A percentile compares a stretch with the other conserved stretches of the same genome.
phyloP scores from a whole-genome alignment of 2,888 invertebrate genomes.

The Campoplex capitator region DNA sequence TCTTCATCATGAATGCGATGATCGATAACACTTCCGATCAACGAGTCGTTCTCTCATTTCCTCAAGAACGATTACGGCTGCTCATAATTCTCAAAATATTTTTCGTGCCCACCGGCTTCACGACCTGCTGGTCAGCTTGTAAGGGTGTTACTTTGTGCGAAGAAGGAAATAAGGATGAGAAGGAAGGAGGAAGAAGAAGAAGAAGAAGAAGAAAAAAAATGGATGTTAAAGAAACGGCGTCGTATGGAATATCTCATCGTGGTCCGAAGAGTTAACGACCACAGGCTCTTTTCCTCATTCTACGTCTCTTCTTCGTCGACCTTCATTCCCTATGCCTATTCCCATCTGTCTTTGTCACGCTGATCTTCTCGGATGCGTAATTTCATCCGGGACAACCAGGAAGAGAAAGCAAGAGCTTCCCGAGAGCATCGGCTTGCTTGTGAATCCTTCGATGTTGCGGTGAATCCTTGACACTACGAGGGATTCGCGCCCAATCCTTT shows the following conservation, averaged over 20 bases:
- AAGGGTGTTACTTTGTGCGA: conserved; percentile 51
- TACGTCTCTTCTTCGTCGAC: conserved; percentile 67
- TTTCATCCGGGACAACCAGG: conserved; percentile 78
- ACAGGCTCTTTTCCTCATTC: conserved; percentile 62
- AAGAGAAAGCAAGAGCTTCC: conserved; percentile 66
- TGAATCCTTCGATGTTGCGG: conserved; percentile 60
- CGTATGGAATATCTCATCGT: conserved; percentile 50
- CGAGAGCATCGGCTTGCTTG: conserved; percentile 56
- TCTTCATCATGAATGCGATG: background rate
- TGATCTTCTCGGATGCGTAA: conserved; percentile 75
- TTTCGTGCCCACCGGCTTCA: background rate
- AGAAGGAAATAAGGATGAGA: conserved; percentile 23
- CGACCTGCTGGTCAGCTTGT: background rate
- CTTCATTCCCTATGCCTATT: conserved; percentile 67
- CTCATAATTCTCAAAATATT: background rate
- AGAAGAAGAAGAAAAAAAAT: conserved; percentile 9
- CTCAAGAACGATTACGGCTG: background rate
- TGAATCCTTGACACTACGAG: conserved; percentile 40
- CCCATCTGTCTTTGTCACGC: conserved; percentile 65
- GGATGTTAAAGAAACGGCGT: conserved; percentile 24
- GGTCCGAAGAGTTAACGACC: conserved; percentile 73
- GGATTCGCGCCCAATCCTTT: conserved; percentile 57
- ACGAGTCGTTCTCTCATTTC: background rate
- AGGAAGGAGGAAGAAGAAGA: conserved; percentile 22
- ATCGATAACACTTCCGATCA: background rate